Base-by-base conservation (phyloP, 2,113 vertebrate species). In the Phylloscopus trochilus region DNA sequence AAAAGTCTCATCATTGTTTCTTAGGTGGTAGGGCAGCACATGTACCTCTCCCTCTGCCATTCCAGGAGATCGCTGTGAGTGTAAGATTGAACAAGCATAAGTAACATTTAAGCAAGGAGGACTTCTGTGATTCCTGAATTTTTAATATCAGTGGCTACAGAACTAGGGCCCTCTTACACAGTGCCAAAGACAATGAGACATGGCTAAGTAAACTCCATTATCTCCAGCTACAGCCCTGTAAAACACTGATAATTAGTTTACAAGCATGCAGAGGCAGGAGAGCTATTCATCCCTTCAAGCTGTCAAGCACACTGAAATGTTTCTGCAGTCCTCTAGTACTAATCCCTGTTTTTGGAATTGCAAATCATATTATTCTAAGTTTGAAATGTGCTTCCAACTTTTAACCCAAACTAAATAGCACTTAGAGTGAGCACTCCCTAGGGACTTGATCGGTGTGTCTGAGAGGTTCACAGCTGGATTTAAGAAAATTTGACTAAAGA, bases 81-180 rank as follows among this genome's bases (percentile, higher is more conserved):
- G 0, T 44, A 55, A 72, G n/a, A 46, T 33, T 3, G 5, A 91
- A 76, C 11, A 41, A 39, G 44, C 12, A 30, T 70, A 91, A 94
- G 68, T 90, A 92, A 89, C 73, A 78, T 67, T 70, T 83, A 81
- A 89, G 31, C 67, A 82, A 87, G 69, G 18, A 89, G 11, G 37
- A 46, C 30, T 91, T 62, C 70, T 88, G 37, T 1, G 2, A 79
- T 79, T 93, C 56, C 39, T 95, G 66, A 89, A 73, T 92, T 85
- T 97, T 95, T 95, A 94, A 67, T 95, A 87, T 39, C 70, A 63
- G 55, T 77, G 70, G 49, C 75, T 89, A 56, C 43, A 64, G 67
- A 85, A 87, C 49, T 55, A 62, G 22, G 46, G 55, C 7, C 67
- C 19, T 86, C 52, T 83, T 70, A 39, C 4, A 9, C 7, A 46